Base-by-base conservation (phyloP, 2,113 vertebrate genomes). In the Falco punctatus region DNA sequence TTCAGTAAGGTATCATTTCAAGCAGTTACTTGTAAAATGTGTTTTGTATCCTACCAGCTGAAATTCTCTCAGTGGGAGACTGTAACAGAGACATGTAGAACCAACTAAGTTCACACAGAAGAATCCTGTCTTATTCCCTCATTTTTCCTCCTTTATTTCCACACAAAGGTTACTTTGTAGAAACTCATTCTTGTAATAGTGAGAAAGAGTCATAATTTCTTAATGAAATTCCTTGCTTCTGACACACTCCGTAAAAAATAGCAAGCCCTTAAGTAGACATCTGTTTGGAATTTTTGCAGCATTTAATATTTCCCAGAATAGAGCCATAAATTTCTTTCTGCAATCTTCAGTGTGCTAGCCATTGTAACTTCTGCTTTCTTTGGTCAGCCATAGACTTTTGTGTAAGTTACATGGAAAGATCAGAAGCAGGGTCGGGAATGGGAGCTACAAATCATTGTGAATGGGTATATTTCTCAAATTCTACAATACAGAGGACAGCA, bases 201-300 rank as follows among this genome's bases (percentile, higher is more conserved):
- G 91, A 48, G 83, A 67, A 35, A 88, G 70, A 94, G 64, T 91
- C 64, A 58, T 77, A 49, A 82, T 93, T 95, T 94, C 92, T 96
- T 96, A 95, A 94, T 95, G 90, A 96, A 94, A 96, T 95, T 86
- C 90, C 62, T 92, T 79, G 70, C 81, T 96, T 92, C 90, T 94
- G 92, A 95, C 92, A 96, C 69, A 79, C 59, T 40, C 51, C 69
- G 54, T 71, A 91, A 89, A 96, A 97, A 94, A 94, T 91, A 97
- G 92, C 81, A 93, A 40, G 40, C 33, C 35, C 59, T 81, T 57
- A 59, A 92, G 73, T 23, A 94, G 94, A 84, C 92, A 94, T 92
- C 77, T 96, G 79, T 81, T 93, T 77, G 66, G 88, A 81, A 86
- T 96, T 88, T 88, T 90, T 92, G 74, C 91, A 88, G 3, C 1